Conservation (phyloP, 2,797 vertebrate genomes). For the Lepilemur septentrionalis region DNA sequence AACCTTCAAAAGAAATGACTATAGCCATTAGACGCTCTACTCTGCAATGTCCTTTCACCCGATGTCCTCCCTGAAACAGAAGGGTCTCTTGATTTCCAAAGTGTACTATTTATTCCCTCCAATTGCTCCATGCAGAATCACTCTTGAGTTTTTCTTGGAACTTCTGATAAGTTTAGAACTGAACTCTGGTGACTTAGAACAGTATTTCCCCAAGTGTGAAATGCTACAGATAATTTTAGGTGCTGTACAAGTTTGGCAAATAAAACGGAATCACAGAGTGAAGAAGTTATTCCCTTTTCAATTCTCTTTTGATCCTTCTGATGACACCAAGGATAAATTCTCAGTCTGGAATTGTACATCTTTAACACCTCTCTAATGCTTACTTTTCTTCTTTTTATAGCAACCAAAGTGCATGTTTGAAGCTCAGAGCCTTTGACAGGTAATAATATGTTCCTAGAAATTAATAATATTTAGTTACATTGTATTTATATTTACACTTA, state of each 20-base stretch:
- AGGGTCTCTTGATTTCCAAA: not conserved
- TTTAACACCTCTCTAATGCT: not conserved
- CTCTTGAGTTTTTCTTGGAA: not conserved
- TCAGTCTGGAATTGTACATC: not conserved
- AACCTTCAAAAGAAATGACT: not conserved
- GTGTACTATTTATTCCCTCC: not conserved
- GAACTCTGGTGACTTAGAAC: slow-evolving; percentile 9
- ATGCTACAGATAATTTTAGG: slow-evolving; percentile 51
- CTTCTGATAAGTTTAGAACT: slow-evolving; percentile 44
- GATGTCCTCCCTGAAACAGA: not conserved
- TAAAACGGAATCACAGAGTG: slow-evolving; percentile 41
- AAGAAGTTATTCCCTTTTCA: slow-evolving; percentile 61
- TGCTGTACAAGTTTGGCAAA: slow-evolving; percentile 43
- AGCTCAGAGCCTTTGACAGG: not conserved
- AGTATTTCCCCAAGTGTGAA: slow-evolving; percentile 26
- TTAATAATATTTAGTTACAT: not conserved
- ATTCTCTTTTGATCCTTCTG: slow-evolving; percentile 52
- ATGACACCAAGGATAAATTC: slow-evolving; percentile 35
- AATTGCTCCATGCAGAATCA: not conserved
- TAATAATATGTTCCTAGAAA: not conserved
- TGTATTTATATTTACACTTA: slow-evolving; percentile 30
- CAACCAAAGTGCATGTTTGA: not conserved
- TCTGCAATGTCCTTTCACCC: not conserved
- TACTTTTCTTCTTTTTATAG: not conserved
- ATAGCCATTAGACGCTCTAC: not conserved